phyloP scores from a whole-genome alignment of 1,140 invertebrate species.

The Phortica variegata region DNA sequence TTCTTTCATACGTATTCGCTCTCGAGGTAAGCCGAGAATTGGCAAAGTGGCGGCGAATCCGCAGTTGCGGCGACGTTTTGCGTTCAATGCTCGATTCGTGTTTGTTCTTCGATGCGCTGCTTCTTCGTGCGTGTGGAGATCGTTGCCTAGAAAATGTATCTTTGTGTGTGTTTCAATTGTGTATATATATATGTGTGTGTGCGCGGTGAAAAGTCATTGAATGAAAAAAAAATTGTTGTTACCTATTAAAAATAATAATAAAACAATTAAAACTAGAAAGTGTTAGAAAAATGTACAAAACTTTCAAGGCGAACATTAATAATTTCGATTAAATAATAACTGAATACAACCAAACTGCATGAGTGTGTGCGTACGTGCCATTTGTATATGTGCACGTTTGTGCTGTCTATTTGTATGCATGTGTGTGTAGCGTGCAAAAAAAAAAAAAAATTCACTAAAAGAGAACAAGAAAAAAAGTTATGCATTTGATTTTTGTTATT shows the following conservation, averaged over 20 bases:
- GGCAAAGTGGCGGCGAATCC: neutral
- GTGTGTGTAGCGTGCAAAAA: slow-evolving; percentile 7
- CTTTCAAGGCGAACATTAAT: slow-evolving; percentile 7
- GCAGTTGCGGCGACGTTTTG: neutral
- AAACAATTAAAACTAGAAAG: neutral
- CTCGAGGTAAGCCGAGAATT: neutral
- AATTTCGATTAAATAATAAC: slow-evolving; percentile 27
- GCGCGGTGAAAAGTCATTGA: slow-evolving; percentile 16
- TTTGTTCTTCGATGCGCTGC: neutral
- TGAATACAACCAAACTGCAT: slow-evolving; percentile 28
- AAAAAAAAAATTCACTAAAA: too few relatives aligned
- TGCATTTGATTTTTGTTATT: slow-evolving; percentile 36
- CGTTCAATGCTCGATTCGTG: slow-evolving; percentile 6
- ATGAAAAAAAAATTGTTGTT: slow-evolving; percentile 16
- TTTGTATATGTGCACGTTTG: slow-evolving; percentile 5
- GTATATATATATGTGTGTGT: slow-evolving; percentile 1
- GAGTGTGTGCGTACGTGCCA: slow-evolving; percentile 13
- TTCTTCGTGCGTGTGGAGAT: slow-evolving; percentile 17
- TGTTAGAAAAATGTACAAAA: slow-evolving; percentile 18
- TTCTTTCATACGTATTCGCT: too few relatives aligned
- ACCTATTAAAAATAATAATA: slow-evolving; percentile 13
- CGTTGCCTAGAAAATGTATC: slow-evolving; percentile 1
- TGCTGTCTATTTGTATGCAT: slow-evolving; percentile 11
- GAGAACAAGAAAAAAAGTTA: neutral
- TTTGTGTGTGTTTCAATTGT: neutral